phyloP scores from a whole-genome alignment of 2,888 invertebrate species.

The Diabrotica balteata region DNA sequence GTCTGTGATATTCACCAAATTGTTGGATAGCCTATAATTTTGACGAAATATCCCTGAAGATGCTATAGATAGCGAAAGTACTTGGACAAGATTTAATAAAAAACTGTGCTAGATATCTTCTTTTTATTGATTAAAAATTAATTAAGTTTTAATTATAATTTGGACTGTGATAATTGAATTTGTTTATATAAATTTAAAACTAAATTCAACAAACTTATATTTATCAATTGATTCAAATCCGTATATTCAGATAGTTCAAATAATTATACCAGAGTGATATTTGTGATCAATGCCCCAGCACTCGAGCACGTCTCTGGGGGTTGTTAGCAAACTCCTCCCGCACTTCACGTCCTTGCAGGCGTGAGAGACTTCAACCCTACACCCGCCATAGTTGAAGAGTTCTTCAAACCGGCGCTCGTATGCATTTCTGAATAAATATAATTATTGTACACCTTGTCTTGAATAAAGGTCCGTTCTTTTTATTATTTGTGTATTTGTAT shows the following conservation, averaged over 20 bases:
- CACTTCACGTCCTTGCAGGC: slow-evolving; percentile 34
- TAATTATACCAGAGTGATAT: slow-evolving; percentile 32
- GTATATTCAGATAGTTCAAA: neutral
- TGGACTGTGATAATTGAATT: too few relatives aligned
- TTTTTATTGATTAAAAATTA: too few relatives aligned
- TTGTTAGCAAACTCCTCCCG: slow-evolving; percentile 44
- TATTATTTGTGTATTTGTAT: slow-evolving; percentile 4
- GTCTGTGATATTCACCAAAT: too few relatives aligned
- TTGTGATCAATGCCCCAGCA: slow-evolving; percentile 39
- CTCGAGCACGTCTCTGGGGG: slow-evolving; percentile 49
- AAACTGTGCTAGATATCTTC: too few relatives aligned
- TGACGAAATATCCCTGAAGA: too few relatives aligned
- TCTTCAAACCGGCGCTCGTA: slow-evolving; percentile 36
- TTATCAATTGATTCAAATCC: too few relatives aligned
- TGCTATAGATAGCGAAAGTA: too few relatives aligned
- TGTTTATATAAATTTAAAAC: too few relatives aligned
- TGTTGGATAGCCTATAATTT: too few relatives aligned
- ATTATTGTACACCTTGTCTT: slow-evolving; percentile 42
- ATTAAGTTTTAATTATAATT: too few relatives aligned
- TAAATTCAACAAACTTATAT: too few relatives aligned
- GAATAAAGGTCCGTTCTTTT: slow-evolving; percentile 10
- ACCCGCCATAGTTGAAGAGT: slow-evolving; percentile 40
- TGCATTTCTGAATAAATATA: slow-evolving; percentile 45
- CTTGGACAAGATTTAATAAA: too few relatives aligned
- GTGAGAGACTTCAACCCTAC: slow-evolving; percentile 42